Evolutionary conservation across 2,888 invertebrate genomes (phyloP), one percentile per base, ranked within the genome.

Genomic region (Zele albiditarsus): DNA sequence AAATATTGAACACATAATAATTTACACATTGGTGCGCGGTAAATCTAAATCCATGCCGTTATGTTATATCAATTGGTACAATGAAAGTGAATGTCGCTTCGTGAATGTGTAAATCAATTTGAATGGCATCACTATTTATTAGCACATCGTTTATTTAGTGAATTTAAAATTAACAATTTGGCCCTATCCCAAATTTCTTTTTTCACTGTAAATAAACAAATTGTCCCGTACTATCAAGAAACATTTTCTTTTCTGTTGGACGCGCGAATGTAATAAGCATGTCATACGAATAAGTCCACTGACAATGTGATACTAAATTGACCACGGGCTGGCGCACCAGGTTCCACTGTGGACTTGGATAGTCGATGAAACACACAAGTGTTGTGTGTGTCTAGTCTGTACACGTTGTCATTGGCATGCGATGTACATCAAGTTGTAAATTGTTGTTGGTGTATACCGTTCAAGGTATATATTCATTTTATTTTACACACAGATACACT

Each of bases 351-450:
- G 23, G 20, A 20, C 23, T 53, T 20, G 10, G 53, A 20, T 53
- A 53, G 53, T 53, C 53, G 53, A 53, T 53, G 53, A 53, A 53
- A 53, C 53, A 53, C 53, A 53, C 53, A 20, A 0, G 20, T 8
- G 20, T 20, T n/a, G n/a, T 46, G 2, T 46, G 46, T 46, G 46
- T n/a, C 16, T 3, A 3, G 46, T n/a, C 46, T 53, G 10, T 53
- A 20, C n/a, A 53, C n/a, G 23, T 53, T 20, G 20, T 53, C 53
- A 20, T 53, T 53, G 53, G 53, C 53, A 53, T 53, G 53, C 53
- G 53, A 53, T 53, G 53, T 53, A 20, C 53, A 53, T 53, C 53
- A 8, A 20, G n/a, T 20, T 53, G 20, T 53, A n/a, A 20, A 20
- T 53, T 53, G 8, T 53, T 53, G n/a, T 53, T 8, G 6, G n/a